phyloP scores from a whole-genome alignment of 2,797 vertebrate species.

The Myotis planiceps region DNA sequence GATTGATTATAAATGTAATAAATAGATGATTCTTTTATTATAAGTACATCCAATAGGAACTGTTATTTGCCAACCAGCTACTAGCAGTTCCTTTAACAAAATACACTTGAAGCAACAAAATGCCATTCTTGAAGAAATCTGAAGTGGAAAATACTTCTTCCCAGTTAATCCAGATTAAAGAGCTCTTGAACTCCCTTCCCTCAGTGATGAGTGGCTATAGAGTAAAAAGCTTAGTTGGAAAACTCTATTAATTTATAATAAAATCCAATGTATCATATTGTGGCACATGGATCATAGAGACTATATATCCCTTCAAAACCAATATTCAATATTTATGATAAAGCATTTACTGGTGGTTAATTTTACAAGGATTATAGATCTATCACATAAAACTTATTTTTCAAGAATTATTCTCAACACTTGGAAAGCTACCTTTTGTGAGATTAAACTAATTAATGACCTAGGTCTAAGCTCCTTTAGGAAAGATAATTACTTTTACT shows the following conservation, averaged over 20 bases:
- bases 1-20: neutral
- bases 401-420: neutral
- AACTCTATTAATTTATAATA: neutral
- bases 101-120: neutral
- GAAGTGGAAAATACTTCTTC: neutral
- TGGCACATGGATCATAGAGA: neutral
- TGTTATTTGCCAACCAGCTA: neutral
- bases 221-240: neutral
- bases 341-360: neutral
- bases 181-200: neutral
- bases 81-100: neutral
- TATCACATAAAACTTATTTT: neutral
- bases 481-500: neutral
- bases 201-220: neutral
- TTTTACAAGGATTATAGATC: neutral
- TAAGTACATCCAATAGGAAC: neutral
- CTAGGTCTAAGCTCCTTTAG: neutral
- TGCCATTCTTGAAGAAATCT: slow-evolving; percentile 21
- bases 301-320: slow-evolving; percentile 2
- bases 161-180: neutral
- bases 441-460: neutral
- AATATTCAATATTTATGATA: slow-evolving; percentile 1
- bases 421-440: slow-evolving; percentile 1
- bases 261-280: neutral
- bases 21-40: neutral